These are phyloP conservation scores for Phrynocephalus guinanensis DNA, from an alignment of 2,797 vertebrate species.

Conservation along the genomic window DNA sequence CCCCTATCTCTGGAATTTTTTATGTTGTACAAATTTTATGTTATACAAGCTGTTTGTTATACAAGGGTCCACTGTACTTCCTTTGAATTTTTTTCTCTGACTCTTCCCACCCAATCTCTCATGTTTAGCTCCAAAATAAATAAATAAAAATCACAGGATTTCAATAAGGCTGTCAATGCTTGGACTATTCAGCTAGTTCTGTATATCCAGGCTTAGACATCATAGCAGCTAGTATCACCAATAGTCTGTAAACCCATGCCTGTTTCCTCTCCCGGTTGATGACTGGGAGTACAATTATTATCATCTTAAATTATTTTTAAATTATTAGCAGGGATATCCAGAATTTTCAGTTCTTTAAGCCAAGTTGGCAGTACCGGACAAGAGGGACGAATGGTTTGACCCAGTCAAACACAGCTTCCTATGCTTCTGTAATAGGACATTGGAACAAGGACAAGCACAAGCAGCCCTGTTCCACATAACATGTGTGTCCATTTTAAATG, in stretches of 20 bases:
- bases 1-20: too few species aligned
- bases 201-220: neutral
- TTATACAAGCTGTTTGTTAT: too few species aligned
- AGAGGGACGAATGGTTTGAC: too few species aligned
- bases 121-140: too few species aligned
- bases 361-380: too few species aligned
- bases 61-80: too few species aligned
- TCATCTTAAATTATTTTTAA: too few species aligned
- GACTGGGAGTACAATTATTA: neutral
- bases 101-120: too few species aligned
- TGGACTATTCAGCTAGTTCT: neutral
- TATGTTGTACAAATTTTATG: too few species aligned
- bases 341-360: too few species aligned
- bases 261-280: neutral
- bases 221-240: neutral
- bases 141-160: neutral
- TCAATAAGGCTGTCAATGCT: neutral
- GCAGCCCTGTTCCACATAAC: neutral
- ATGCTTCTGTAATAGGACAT: neutral
- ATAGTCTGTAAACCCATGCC: neutral
- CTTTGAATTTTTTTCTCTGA: neutral
- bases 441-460: neutral
- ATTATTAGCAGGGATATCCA: too few species aligned
- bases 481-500: neutral
- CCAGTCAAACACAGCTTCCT: too few species aligned